Evolutionary conservation across 2,113 vertebrate species (phyloP).

Genomic region (Stercorarius parasiticus): DNA sequence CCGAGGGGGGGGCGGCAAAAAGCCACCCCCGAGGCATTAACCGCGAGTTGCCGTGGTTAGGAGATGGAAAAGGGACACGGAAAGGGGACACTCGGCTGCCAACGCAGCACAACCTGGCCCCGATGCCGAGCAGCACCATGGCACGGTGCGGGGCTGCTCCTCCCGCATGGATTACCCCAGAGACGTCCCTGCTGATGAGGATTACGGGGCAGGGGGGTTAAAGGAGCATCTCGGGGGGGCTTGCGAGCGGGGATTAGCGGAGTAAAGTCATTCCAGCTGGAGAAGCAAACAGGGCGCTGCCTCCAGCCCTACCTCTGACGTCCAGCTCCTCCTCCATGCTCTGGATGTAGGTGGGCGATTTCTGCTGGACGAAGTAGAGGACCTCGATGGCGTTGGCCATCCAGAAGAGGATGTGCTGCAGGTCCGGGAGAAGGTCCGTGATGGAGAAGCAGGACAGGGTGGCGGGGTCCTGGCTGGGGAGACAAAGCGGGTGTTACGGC

Average conservation of each 20-base stretch:
- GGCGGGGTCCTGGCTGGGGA: constrained; percentile 86
- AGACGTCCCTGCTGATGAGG: neutral
- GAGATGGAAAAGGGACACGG: neutral
- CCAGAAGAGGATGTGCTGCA: constrained; percentile 95
- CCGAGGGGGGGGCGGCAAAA: fast-evolving
- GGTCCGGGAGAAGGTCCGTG: constrained; percentile 87
- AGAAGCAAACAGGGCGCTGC: neutral
- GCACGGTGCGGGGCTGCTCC: neutral
- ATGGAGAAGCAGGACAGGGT: constrained; percentile 82
- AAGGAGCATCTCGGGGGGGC: neutral
- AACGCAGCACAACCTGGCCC: neutral
- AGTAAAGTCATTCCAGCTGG: fast-evolving
- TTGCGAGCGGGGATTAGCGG: neutral
- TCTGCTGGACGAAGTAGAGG: constrained; percentile 94
- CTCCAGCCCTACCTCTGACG: constrained; percentile 67
- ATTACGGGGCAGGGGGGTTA: neutral
- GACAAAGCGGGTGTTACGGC: neutral
- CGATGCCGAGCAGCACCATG: neutral
- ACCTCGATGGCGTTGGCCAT: constrained; percentile 96
- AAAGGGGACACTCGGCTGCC: fast-evolving
- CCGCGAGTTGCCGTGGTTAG: neutral
- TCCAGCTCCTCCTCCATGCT: constrained; percentile 89
- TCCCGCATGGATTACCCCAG: neutral
- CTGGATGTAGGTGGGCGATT: constrained; percentile 88
- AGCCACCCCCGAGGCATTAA: neutral